Conservation (phyloP, 2,113 vertebrate species). For the Brienomyrus longianalis region DNA sequence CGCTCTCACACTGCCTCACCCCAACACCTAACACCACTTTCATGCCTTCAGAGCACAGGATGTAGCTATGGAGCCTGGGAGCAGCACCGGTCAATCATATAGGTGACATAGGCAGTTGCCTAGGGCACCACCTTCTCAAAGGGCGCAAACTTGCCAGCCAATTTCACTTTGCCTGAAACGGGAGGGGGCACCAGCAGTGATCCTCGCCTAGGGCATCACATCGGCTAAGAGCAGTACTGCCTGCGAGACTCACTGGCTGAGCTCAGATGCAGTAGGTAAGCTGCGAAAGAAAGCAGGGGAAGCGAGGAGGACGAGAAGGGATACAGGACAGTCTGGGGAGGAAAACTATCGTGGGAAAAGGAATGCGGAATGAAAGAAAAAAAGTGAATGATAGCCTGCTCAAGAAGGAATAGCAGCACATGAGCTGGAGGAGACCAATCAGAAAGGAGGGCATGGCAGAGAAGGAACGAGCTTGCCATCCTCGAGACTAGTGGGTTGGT, state of each 20-base stretch:
- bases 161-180: background rate
- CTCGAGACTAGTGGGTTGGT: background rate
- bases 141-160: background rate
- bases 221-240: background rate
- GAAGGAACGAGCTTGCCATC: background rate
- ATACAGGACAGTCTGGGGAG: background rate
- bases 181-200: too few relatives aligned
- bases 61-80: background rate
- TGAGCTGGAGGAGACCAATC: background rate
- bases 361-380: background rate
- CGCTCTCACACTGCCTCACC: constrained; percentile 71
- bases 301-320: background rate
- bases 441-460: constrained; percentile 16
- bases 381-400: background rate
- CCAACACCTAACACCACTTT: constrained; percentile 73
- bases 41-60: constrained; percentile 46
- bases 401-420: background rate
- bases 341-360: background rate
- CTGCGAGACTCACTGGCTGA: background rate
- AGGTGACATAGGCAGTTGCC: background rate
- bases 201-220: background rate
- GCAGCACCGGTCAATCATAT: background rate
- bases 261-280: background rate
- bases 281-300: background rate
- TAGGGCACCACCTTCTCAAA: background rate